phyloP scores from a whole-genome alignment of 2,888 invertebrate genomes.

The Thecophora atra region DNA sequence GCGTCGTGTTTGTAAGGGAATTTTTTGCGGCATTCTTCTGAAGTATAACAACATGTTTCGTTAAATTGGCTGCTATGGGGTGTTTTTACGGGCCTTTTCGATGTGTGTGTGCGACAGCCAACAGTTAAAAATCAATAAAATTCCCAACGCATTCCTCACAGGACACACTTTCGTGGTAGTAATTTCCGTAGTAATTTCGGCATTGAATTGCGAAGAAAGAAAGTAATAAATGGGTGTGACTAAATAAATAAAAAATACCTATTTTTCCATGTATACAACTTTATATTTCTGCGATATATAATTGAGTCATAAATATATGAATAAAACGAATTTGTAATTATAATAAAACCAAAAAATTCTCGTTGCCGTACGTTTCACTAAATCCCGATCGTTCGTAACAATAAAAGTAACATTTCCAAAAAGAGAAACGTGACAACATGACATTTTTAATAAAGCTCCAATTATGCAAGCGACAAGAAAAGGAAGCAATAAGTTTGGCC shows the following conservation, averaged over 20 bases:
- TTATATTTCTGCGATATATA: too few relatives aligned
- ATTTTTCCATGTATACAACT: background rate
- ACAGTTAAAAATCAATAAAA: conserved; percentile 20
- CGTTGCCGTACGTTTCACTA: too few relatives aligned
- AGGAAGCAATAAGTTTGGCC: too few relatives aligned
- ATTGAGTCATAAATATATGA: too few relatives aligned
- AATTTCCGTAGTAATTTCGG: too few relatives aligned
- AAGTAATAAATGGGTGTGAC: background rate
- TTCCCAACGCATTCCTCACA: background rate
- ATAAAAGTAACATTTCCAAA: too few relatives aligned
- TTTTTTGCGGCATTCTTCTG: conserved; percentile 1
- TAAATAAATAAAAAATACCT: background rate
- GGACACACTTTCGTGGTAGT: background rate
- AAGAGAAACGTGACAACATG: background rate
- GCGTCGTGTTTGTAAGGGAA: conserved; percentile 22
- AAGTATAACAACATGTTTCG: conserved; percentile 21
- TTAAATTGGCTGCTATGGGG: conserved; percentile 9
- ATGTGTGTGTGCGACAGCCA: background rate
- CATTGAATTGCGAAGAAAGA: background rate
- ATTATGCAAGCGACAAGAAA: conserved; percentile 1
- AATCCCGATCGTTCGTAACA: too few relatives aligned
- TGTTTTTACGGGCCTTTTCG: background rate
- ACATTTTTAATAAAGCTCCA: background rate
- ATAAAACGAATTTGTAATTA: too few relatives aligned
- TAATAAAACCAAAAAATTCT: too few relatives aligned